A percentile compares a stretch with the other conserved stretches of the same genome.
Evolutionary conservation across 2,113 vertebrate genomes (phyloP).

Genomic region (Alexandromys fortis): DNA sequence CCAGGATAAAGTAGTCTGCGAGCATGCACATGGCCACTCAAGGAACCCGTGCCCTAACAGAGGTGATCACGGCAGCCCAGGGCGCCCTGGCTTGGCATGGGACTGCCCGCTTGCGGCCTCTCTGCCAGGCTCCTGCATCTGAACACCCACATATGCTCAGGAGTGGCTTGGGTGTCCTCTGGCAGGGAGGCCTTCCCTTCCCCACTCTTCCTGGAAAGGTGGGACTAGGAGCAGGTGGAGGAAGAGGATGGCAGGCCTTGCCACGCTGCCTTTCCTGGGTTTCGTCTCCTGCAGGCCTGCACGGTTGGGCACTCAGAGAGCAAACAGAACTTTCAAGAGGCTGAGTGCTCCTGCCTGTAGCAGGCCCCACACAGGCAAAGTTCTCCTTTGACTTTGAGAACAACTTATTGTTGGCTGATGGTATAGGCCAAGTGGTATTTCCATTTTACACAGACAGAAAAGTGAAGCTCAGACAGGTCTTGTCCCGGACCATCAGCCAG

Average conservation of each 20-base stretch:
- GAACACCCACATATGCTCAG: background rate
- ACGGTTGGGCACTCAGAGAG: background rate
- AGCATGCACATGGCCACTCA: background rate
- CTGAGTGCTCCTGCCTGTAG: background rate
- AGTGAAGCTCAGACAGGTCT: background rate
- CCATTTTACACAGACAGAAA: background rate
- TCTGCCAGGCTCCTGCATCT: background rate
- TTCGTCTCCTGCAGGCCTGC: background rate
- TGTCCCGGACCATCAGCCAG: too few species aligned
- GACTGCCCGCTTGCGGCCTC: background rate
- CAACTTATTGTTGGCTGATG: background rate
- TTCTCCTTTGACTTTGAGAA: background rate
- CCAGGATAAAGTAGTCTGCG: background rate
- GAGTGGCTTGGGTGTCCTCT: background rate
- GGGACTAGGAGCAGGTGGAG: background rate
- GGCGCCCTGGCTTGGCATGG: background rate
- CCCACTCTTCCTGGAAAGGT: background rate
- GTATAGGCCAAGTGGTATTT: background rate
- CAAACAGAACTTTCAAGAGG: rapidly evolving
- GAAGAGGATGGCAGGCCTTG: background rate
- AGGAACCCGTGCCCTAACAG: background rate
- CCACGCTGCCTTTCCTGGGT: rapidly evolving
- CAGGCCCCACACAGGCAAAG: rapidly evolving
- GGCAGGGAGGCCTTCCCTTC: background rate
- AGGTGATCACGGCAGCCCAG: background rate